phyloP scores from a whole-genome alignment of 2,888 invertebrate genomes.

The Leptinotarsa peninsularis region DNA sequence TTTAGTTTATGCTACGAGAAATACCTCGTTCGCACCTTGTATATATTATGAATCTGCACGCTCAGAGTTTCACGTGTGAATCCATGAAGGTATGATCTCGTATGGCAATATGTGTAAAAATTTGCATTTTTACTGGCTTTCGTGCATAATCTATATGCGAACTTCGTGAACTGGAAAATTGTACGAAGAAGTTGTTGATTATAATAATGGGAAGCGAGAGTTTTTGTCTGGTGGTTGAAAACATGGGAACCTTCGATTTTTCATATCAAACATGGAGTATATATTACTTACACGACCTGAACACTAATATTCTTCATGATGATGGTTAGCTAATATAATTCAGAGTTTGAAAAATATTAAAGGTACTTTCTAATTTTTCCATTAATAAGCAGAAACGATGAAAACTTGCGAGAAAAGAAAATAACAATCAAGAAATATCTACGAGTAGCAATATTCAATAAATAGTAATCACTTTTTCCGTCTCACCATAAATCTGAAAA shows the following conservation, averaged over 20 bases:
- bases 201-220: conserved; percentile 9
- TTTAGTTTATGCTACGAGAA: background rate
- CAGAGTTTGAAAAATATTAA: too few relatives aligned
- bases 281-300: background rate
- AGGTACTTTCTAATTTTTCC: too few relatives aligned
- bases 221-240: background rate
- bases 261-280: background rate
- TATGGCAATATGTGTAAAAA: conserved; percentile 40
- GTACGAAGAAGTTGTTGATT: conserved; percentile 33
- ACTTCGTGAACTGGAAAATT: conserved; percentile 29
- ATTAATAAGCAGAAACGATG: too few relatives aligned
- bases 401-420: too few relatives aligned
- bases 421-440: too few relatives aligned
- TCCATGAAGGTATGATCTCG: conserved; percentile 35
- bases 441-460: too few relatives aligned
- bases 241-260: background rate
- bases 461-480: too few relatives aligned
- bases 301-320: too few relatives aligned
- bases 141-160: conserved; percentile 38
- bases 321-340: too few relatives aligned
- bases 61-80: conserved; percentile 38
- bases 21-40: conserved; percentile 4
- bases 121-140: conserved; percentile 42
- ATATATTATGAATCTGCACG: conserved; percentile 31
- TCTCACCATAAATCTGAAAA: too few relatives aligned